These are phyloP conservation scores for Oryzias curvinotus DNA, from an alignment of 2,113 vertebrate genomes.

Conservation along the genomic window DNA sequence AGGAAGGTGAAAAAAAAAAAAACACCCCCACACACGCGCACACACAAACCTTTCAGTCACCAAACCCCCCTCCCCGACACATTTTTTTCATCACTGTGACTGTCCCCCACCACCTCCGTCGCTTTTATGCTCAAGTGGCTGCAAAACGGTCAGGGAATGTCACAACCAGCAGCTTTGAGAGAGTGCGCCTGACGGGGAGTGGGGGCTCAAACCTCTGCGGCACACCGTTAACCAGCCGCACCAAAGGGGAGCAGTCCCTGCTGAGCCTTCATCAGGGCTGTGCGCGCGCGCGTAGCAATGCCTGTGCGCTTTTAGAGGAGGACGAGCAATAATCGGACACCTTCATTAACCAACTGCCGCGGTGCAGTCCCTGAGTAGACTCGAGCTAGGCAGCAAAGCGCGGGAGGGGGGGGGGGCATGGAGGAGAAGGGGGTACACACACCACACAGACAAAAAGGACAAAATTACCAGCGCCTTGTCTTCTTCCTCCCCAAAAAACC, in stretches of 20 bases:
- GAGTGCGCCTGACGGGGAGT: too few species aligned
- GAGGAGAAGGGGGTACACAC: conserved; percentile 32
- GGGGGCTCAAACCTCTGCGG: conserved; percentile 25
- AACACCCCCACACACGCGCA: conserved; percentile 1
- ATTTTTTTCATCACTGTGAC: conserved; percentile 12
- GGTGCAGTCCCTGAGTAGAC: conserved; percentile 49
- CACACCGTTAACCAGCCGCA: not conserved
- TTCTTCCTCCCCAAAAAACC: conserved; percentile 44
- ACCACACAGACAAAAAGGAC: conserved; percentile 27
- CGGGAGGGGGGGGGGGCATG: not conserved
- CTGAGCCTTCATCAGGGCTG: too few species aligned
- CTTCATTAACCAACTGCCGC: conserved; percentile 58
- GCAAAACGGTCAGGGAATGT: conserved; percentile 60
- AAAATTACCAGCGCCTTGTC: conserved; percentile 55
- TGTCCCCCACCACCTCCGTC: too few species aligned
- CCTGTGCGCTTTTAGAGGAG: not conserved
- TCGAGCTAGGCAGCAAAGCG: not conserved
- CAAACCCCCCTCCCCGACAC: conserved; percentile 5
- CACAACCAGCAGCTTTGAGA: conserved; percentile 29
- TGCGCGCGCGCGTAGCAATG: too few species aligned
- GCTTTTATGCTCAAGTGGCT: conserved; percentile 25
- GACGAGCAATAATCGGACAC: conserved; percentile 10
- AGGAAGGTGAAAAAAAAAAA: not conserved
- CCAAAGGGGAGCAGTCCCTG: too few species aligned
- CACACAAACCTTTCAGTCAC: not conserved